Conservation (phyloP, 2,888 invertebrate genomes). For the Drosophila nigritarsus region DNA sequence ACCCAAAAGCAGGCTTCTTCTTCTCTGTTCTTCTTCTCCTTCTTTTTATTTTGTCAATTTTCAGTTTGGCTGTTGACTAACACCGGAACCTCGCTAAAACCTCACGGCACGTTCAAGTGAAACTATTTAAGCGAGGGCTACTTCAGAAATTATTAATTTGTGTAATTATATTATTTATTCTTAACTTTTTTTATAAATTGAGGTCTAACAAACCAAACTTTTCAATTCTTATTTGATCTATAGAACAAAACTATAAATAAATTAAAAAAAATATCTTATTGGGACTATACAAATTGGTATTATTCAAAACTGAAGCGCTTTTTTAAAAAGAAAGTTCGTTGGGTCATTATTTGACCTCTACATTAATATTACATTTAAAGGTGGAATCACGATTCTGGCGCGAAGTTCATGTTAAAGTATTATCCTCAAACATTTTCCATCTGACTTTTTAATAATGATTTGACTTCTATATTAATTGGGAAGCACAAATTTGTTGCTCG, state of each 20-base stretch:
- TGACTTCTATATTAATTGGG: background rate
- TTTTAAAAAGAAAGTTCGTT: background rate
- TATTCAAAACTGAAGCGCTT: background rate
- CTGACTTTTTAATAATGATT: background rate
- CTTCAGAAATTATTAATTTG: background rate
- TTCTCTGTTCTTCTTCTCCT: conserved; percentile 16
- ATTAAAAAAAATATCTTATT: background rate
- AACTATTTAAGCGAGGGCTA: conserved; percentile 25
- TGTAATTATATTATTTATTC: background rate
- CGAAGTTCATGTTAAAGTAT: background rate
- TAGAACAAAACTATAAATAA: background rate
- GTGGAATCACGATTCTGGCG: background rate
- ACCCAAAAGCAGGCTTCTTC: conserved; percentile 23
- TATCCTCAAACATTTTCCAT: background rate
- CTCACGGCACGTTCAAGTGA: conserved; percentile 34
- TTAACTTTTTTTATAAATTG: background rate
- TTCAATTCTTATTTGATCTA: background rate
- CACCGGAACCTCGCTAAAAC: conserved; percentile 61
- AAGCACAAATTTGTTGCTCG: background rate
- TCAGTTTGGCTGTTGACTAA: conserved; percentile 53
- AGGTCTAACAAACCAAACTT: too few relatives aligned
- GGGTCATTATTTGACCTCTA: background rate
- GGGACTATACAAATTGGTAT: background rate
- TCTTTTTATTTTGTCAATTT: conserved; percentile 47
- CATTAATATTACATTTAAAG: background rate